A percentile compares a stretch with the other conserved stretches of the same genome.
These are phyloP conservation scores for Thymelicus sylvestris DNA, from an alignment of 2,888 invertebrate genomes.

Conservation along the genomic window DNA sequence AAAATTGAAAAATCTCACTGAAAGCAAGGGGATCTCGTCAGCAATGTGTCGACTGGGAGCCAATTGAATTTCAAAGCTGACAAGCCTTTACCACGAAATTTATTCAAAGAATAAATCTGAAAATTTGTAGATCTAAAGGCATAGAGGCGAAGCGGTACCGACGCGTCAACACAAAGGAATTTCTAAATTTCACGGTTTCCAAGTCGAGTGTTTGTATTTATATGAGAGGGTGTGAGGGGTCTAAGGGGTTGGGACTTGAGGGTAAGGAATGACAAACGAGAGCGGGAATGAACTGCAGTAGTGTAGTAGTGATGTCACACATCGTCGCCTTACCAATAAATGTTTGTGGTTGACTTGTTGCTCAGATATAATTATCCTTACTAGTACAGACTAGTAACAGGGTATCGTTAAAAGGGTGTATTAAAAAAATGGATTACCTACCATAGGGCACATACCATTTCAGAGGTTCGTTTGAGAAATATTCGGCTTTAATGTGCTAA, in stretches of 20 bases:
- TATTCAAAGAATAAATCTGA: constrained; percentile 85
- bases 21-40: constrained; percentile 73
- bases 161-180: constrained; percentile 82
- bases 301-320: constrained; percentile 53
- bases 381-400: too few relatives aligned
- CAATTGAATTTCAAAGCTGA: constrained; percentile 85
- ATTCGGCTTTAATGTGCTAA: too few relatives aligned
- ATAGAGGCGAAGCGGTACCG: constrained; percentile 79
- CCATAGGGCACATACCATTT: too few relatives aligned
- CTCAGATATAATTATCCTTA: background rate
- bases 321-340: constrained; percentile 44
- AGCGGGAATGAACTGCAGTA: constrained; percentile 49
- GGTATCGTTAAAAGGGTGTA: too few relatives aligned
- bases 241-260: constrained; percentile 33
- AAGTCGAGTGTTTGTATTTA: constrained; percentile 81
- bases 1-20: constrained; percentile 61
- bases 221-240: constrained; percentile 65
- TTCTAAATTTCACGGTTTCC: constrained; percentile 84
- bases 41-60: constrained; percentile 79
- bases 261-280: constrained; percentile 81
- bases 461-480: too few relatives aligned
- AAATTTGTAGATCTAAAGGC: constrained; percentile 84
- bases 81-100: constrained; percentile 82
- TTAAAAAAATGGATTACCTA: too few relatives aligned
- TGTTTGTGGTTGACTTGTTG: constrained; percentile 12